Percentiles rank a stretch among this genome's conserved stretches.
These are phyloP conservation scores for Tympanuchus pallidicinctus DNA, from an alignment of 2,113 vertebrate genomes.

Conservation along the genomic window DNA sequence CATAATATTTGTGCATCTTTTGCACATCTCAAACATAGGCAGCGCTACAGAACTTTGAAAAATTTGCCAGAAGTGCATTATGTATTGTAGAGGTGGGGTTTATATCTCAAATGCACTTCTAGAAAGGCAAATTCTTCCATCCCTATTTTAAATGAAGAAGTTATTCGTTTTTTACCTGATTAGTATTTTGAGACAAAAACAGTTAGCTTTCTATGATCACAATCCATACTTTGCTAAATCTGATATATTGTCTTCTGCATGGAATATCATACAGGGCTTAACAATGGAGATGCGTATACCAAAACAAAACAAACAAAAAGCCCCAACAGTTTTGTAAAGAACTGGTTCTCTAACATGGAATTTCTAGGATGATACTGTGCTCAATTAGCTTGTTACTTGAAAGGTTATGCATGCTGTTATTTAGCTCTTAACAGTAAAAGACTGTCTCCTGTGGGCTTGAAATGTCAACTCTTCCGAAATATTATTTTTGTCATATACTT, in stretches of 20 bases:
- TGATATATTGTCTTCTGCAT: background rate
- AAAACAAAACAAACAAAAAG: background rate
- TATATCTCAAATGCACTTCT: accelerated
- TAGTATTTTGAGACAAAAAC: background rate
- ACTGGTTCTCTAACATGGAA: background rate
- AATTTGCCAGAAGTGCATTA: background rate
- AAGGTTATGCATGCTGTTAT: background rate
- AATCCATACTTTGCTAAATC: background rate
- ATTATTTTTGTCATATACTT: background rate
- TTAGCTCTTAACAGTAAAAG: background rate
- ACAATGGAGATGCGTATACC: background rate
- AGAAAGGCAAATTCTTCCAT: background rate
- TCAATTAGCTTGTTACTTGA: background rate
- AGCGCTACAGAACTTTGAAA: background rate
- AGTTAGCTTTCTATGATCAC: background rate
- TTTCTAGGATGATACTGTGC: background rate
- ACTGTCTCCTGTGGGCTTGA: background rate
- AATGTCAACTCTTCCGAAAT: background rate
- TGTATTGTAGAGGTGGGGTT: background rate
- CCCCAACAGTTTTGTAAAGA: background rate
- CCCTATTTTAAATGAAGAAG: background rate
- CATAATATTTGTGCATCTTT: background rate
- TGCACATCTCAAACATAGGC: background rate
- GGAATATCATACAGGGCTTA: background rate
- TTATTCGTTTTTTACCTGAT: background rate